phyloP scores from a whole-genome alignment of 2,113 vertebrate species.

The Ptychochromis oligacanthus region DNA sequence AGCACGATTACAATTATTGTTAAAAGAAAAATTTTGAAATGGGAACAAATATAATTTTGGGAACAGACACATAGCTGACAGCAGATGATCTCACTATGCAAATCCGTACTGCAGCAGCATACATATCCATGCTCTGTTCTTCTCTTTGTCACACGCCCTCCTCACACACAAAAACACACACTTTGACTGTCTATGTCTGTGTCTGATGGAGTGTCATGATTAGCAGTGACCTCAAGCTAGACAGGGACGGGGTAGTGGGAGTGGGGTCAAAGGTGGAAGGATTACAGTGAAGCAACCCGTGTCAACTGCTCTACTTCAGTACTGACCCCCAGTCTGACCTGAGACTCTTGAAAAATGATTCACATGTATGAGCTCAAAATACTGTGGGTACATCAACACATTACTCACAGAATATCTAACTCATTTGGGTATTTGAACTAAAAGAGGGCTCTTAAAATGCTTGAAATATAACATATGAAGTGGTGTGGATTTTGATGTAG shows the following conservation, averaged over 20 bases:
- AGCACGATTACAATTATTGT: neutral
- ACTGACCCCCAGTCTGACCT: constrained; percentile 18
- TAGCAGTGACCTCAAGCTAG: constrained; percentile 55
- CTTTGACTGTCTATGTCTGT: neutral
- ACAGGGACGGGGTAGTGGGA: constrained; percentile 42
- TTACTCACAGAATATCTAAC: neutral
- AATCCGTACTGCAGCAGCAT: neutral
- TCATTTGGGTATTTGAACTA: constrained; percentile 9
- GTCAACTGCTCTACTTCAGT: constrained; percentile 51
- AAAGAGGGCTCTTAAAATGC: constrained; percentile 11
- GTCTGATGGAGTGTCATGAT: constrained; percentile 48
- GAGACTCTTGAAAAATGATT: constrained; percentile 17
- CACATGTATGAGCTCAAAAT: constrained; percentile 20
- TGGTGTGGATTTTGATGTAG: neutral
- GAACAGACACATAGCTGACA: neutral
- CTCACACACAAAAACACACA: neutral
- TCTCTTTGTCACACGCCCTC: neutral
- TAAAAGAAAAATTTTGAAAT: neutral
- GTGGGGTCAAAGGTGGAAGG: constrained; percentile 63
- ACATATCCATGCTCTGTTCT: neutral
- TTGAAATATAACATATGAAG: constrained; percentile 1
- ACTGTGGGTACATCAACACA: neutral
- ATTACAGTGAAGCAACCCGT: constrained; percentile 56
- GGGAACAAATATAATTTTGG: neutral
- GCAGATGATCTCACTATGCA: neutral